A percentile compares a stretch with the other conserved stretches of the same genome.
These are phyloP conservation scores for Virgularia gustaviana DNA, from an alignment of 92 coral and sea anemone genomes.

Conservation along the genomic window DNA sequence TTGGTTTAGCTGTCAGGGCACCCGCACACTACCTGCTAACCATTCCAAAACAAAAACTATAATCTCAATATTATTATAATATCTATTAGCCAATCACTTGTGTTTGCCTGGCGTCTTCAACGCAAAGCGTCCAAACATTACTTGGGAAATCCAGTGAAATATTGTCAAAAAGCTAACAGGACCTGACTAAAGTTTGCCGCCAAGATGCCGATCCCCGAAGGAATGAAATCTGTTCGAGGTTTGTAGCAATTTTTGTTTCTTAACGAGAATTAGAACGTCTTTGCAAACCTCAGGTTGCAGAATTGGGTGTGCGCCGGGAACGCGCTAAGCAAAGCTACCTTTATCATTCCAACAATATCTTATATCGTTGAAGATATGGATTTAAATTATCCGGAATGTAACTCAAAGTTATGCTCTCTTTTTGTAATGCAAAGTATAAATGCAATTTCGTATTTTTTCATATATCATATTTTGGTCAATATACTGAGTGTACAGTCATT, in stretches of 20 bases:
- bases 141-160: too few species aligned
- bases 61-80: neutral
- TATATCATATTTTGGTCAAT: too few species aligned
- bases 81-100: conserved; percentile 8
- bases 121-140: neutral
- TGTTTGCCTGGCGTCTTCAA: conserved; percentile 14
- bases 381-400: too few species aligned
- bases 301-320: neutral
- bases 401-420: too few species aligned
- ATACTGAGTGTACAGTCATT: too few species aligned
- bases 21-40: neutral
- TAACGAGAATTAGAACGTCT: neutral
- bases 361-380: too few species aligned
- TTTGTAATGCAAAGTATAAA: too few species aligned
- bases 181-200: neutral
- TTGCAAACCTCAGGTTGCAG: neutral
- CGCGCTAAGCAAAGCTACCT: neutral
- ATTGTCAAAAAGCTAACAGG: too few species aligned
- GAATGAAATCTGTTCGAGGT: conserved; percentile 33
- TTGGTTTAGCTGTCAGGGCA: too few species aligned
- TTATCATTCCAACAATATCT: too few species aligned
- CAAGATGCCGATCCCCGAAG: conserved; percentile 39
- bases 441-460: too few species aligned
- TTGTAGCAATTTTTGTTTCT: neutral
- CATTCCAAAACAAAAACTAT: neutral